Conservation (phyloP, 2,888 invertebrate genomes). For the Epinotia brunnichana region DNA sequence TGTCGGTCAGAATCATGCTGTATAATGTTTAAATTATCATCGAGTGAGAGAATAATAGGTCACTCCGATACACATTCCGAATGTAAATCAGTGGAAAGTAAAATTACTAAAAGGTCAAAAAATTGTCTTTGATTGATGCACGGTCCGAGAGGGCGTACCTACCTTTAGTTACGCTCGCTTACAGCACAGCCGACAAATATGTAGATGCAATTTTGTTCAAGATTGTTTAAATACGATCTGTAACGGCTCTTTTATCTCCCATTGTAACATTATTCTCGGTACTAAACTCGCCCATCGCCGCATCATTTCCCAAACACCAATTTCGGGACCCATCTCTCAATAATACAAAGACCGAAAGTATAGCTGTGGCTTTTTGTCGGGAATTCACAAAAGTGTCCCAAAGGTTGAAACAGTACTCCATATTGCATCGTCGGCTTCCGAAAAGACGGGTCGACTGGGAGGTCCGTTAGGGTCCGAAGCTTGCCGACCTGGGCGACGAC, state of each 20-base stretch:
- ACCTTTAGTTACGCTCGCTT: slow-evolving; percentile 52
- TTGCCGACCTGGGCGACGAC: slow-evolving; percentile 54
- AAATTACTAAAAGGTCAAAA: slow-evolving; percentile 50
- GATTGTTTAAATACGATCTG: slow-evolving; percentile 42
- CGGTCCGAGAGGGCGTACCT: slow-evolving; percentile 43
- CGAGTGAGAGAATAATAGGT: slow-evolving; percentile 42
- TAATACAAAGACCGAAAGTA: slow-evolving; percentile 52
- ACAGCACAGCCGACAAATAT: slow-evolving; percentile 46
- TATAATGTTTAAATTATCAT: slow-evolving; percentile 43
- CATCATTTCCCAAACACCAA: slow-evolving; percentile 43
- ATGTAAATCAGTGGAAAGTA: slow-evolving; percentile 44
- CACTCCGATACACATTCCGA: slow-evolving; percentile 40
- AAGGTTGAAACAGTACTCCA: slow-evolving; percentile 46
- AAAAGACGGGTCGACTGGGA: slow-evolving; percentile 38
- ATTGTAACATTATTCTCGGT: slow-evolving; percentile 18
- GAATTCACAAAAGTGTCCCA: slow-evolving; percentile 53
- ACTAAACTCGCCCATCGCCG: slow-evolving; percentile 38
- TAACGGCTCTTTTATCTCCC: slow-evolving; percentile 21
- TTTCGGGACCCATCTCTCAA: slow-evolving; percentile 42
- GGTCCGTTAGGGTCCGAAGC: slow-evolving; percentile 48
- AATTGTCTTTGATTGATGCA: slow-evolving; percentile 57
- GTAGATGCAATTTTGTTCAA: slow-evolving; percentile 43
- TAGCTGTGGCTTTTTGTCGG: slow-evolving; percentile 53
- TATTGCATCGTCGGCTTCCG: slow-evolving; percentile 46
- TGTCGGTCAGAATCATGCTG: slow-evolving; percentile 45